Base-by-base conservation (phyloP, 35 echinoderm and acorn worm species). In the Heliocidaris erythrogramma region DNA sequence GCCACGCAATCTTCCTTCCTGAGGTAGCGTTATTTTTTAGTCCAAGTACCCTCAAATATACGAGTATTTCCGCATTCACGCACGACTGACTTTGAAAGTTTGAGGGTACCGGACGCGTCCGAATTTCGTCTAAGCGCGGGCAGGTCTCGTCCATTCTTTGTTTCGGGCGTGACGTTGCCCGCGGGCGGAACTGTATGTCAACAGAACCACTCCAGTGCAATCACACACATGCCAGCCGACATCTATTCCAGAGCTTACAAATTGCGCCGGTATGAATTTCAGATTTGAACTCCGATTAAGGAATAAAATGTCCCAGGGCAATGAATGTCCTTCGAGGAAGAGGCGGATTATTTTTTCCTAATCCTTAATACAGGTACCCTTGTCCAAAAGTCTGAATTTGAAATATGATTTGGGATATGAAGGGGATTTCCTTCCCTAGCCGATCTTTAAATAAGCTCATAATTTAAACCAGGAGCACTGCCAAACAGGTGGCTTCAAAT, bases 241-340 rank as follows among this genome's bases (percentile, higher is more conserved):
- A 78, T 78, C 65, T n/a, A 78, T 78, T 78, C 65, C 65, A n/a
- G 14, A 78, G 65, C 21, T 78, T 78, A 78, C 65, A 78, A 78
- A 78, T 78, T 78, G 65, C 18, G 65, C 65, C n/a, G 65, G 65
- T 78, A 78, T 78, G 65, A 78, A 78, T 78, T 78, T 78, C 65
- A 78, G 65, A 78, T 78, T n/a, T 78, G 65, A 78, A 78, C 65
- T 78, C 65, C 4, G 65, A 78, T 78, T 24, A 78, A 78, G 27
- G 18, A 78, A 78, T 6, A 27, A 29, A 78, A 78, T 78, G 65
- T 78, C 65, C 27, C 65, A 27, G 65, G 65, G 65, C 65, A 78
- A 78, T 78, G 65, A 24, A 78, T n/a, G 65, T 18, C 65, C 65
- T 78, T 78, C 65, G 65, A 78, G 27, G 65, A 78, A 78, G 65